These are phyloP conservation scores for Agonopterix alstromeriana DNA, from an alignment of 2,888 invertebrate genomes.

Conservation along the genomic window DNA sequence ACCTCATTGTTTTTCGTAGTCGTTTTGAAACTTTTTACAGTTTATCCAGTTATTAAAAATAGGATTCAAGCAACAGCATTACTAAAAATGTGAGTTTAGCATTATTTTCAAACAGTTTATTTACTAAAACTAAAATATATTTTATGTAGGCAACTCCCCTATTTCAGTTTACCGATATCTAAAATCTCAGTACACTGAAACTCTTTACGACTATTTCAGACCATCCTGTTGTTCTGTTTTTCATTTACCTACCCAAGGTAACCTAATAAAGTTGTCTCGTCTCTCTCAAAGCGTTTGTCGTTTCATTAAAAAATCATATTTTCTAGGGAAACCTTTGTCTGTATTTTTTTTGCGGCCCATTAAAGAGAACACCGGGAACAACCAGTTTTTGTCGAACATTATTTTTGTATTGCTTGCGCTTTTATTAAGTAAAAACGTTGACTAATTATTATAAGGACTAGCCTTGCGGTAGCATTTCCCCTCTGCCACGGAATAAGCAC, in stretches of 20 bases:
- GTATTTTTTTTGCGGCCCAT: constrained; percentile 19
- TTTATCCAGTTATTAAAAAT: no score
- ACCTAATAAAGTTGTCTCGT: constrained; percentile 59
- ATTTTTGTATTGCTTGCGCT: background rate
- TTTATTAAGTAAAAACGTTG: constrained; percentile 7
- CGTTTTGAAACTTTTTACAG: no score
- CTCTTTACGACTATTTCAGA: constrained; percentile 18
- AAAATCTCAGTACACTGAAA: constrained; percentile 5
- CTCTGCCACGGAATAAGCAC: no score
- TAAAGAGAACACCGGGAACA: constrained; percentile 1
- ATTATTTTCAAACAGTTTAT: no score
- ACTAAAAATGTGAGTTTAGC: no score
- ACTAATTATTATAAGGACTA: no score
- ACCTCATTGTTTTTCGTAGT: no score
- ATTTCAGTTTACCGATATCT: no score
- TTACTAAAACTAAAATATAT: no score
- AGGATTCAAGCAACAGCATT: no score
- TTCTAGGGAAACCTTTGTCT: constrained; percentile 34
- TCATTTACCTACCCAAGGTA: constrained; percentile 56
- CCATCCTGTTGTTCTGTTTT: constrained; percentile 57
- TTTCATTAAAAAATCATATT: constrained; percentile 65
- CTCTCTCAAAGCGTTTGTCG: constrained; percentile 55
- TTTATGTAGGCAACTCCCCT: no score
- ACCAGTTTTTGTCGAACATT: background rate
- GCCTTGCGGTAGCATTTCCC: no score